These are phyloP conservation scores for Anolis carolinensis DNA, from an alignment of 2,113 vertebrate genomes.

Conservation along the genomic window DNA sequence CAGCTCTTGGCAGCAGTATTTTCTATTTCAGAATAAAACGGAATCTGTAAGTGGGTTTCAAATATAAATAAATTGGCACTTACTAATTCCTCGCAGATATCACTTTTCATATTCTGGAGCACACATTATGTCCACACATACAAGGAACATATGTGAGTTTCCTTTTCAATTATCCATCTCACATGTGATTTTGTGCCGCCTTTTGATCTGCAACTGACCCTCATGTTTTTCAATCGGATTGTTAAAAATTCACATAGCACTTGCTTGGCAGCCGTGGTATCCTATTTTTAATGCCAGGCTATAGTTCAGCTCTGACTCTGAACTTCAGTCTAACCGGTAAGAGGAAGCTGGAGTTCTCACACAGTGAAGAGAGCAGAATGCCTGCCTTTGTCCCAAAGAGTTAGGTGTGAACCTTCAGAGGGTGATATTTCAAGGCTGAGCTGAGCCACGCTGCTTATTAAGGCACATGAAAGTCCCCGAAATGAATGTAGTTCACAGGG, in stretches of 20 bases:
- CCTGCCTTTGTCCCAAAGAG: conserved; percentile 32
- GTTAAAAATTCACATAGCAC: conserved; percentile 15
- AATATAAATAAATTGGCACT: neutral
- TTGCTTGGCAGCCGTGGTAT: conserved; percentile 43
- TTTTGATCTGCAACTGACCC: conserved; percentile 54
- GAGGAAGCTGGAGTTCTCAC: neutral
- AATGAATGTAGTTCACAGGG: conserved; percentile 4
- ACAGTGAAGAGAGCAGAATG: neutral
- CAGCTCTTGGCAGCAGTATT: neutral
- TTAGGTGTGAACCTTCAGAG: neutral
- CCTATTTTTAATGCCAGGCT: conserved; percentile 40
- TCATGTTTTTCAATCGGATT: conserved; percentile 39
- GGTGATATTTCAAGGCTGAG: conserved; percentile 6
- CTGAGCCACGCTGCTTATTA: neutral
- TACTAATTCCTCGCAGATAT: conserved; percentile 46
- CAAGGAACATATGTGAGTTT: conserved; percentile 36
- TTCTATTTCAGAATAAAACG: neutral
- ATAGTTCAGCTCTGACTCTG: conserved; percentile 26
- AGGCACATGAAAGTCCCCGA: neutral
- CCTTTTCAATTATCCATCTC: conserved; percentile 48
- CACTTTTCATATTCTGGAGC: conserved; percentile 57
- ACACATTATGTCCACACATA: conserved; percentile 24
- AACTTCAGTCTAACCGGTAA: conserved; percentile 7
- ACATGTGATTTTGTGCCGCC: conserved; percentile 33
- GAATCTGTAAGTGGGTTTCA: neutral